Percentiles rank a stretch among this genome's conserved stretches.
phyloP scores from a whole-genome alignment of 2,797 vertebrate genomes.

The Onychomys torridus region DNA sequence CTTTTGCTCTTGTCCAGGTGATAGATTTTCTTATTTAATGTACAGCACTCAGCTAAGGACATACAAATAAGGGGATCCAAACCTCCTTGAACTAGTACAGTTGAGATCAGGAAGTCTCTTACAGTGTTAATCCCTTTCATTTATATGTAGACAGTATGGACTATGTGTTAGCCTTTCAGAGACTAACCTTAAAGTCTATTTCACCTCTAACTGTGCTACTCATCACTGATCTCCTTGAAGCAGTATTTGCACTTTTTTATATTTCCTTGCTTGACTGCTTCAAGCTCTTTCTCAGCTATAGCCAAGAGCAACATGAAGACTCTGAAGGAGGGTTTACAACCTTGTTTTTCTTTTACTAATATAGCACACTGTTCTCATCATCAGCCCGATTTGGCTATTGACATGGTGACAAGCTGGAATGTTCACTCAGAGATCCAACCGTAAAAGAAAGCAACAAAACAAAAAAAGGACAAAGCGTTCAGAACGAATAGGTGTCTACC shows the following conservation, averaged over 20 bases:
- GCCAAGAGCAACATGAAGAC: conserved; percentile 66
- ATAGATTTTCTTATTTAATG: background rate
- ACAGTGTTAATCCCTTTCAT: background rate
- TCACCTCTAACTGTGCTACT: background rate
- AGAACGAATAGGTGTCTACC: conserved; percentile 44
- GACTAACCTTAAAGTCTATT: background rate
- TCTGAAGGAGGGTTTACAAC: conserved; percentile 64
- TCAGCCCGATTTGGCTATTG: conserved; percentile 49
- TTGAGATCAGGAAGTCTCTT: background rate
- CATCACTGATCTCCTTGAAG: background rate
- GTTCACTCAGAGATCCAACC: conserved; percentile 55
- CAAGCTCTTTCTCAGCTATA: conserved; percentile 5
- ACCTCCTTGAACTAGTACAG: background rate
- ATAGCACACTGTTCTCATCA: conserved; percentile 73
- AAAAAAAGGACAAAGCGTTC: conserved; percentile 71
- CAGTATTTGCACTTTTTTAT: background rate
- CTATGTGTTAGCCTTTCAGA: background rate
- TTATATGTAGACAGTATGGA: background rate
- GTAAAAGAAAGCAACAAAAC: conserved; percentile 61
- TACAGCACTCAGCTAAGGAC: background rate
- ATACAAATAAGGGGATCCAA: background rate
- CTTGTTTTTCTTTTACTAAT: conserved; percentile 72
- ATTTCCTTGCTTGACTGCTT: conserved; percentile 23
- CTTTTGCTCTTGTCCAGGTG: background rate
- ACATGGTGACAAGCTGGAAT: conserved; percentile 68